Evolutionary conservation across 37 sponge, comb jelly and placozoan species (phyloP).

Genomic region (Ephydatia muelleri): DNA sequence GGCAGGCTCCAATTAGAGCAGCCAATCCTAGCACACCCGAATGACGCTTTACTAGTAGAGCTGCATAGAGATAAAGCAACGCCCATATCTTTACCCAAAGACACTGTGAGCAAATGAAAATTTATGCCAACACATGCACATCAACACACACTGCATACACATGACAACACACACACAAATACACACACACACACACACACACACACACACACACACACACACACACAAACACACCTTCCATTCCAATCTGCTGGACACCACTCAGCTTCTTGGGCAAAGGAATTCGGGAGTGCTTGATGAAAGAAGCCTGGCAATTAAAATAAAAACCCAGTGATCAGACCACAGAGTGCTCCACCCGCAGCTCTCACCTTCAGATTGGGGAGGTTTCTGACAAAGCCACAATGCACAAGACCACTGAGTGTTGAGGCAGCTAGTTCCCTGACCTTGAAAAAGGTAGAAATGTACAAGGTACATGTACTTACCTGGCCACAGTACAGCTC

Average conservation of each 20-base stretch:
- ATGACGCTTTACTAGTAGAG: conserved; percentile 62
- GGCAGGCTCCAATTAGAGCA: conserved; percentile 84
- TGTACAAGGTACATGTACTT: too few relatives aligned
- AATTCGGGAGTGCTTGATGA: conserved; percentile 16
- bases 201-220: too few relatives aligned
- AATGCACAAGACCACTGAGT: conserved; percentile 72
- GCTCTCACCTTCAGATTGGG: conserved; percentile 33
- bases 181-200: too few relatives aligned
- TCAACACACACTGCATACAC: too few relatives aligned
- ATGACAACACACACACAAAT: too few relatives aligned
- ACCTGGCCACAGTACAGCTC: too few relatives aligned
- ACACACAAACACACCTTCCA: too few relatives aligned
- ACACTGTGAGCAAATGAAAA: too few relatives aligned
- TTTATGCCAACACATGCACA: too few relatives aligned
- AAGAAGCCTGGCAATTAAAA: neutral
- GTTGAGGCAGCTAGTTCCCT: conserved; percentile 75
- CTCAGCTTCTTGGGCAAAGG: conserved; percentile 12
- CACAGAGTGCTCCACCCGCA: neutral
- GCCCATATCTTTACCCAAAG: too few relatives aligned
- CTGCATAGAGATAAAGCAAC: conserved; percentile 14
- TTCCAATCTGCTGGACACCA: too few relatives aligned
- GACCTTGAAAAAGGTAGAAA: conserved; percentile 45
- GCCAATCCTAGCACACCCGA: conserved; percentile 89
- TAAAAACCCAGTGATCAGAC: neutral
- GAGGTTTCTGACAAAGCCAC: conserved; percentile 59